Evolutionary conservation across 1,140 invertebrate species (phyloP).

Genomic region (Babylonia areolata): DNA sequence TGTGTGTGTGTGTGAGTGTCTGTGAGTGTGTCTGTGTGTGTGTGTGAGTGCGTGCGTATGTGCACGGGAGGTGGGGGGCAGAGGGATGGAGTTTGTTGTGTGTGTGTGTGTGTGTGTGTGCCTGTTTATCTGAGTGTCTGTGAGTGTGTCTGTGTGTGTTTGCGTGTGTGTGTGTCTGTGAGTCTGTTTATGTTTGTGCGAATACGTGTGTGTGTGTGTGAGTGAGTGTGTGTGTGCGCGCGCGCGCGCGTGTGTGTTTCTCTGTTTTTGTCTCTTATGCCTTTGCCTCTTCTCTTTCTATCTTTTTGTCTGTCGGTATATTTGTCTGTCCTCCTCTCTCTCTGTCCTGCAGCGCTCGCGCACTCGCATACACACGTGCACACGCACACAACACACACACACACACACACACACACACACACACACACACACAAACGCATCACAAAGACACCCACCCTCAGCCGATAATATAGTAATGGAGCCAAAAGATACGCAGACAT

Average conservation of each 20-base stretch:
- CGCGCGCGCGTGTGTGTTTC: no score
- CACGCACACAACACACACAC: no score
- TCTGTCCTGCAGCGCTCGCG: no score
- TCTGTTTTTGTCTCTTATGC: not conserved
- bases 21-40: not conserved
- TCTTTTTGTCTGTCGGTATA: not conserved
- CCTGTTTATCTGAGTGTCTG: not conserved
- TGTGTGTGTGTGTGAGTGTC: not conserved
- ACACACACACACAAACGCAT: no score
- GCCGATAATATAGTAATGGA: no score
- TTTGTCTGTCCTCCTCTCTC: not conserved
- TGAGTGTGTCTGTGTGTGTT: not conserved
- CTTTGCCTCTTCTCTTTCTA: no score
- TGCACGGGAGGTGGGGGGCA: no score
- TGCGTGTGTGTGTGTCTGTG: not conserved
- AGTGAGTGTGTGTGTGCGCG: not conserved
- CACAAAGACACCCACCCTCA: not conserved
- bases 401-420: no score
- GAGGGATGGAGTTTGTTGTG: no score
- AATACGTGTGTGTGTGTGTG: not conserved
- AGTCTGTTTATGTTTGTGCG: not conserved
- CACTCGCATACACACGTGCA: not conserved
- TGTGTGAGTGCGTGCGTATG: not conserved
- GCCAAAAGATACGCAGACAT: no score
- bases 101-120: not conserved